A percentile compares a stretch with the other conserved stretches of the same genome.
Conservation (phyloP, 2,113 vertebrate species). For the Lepus americanus region DNA sequence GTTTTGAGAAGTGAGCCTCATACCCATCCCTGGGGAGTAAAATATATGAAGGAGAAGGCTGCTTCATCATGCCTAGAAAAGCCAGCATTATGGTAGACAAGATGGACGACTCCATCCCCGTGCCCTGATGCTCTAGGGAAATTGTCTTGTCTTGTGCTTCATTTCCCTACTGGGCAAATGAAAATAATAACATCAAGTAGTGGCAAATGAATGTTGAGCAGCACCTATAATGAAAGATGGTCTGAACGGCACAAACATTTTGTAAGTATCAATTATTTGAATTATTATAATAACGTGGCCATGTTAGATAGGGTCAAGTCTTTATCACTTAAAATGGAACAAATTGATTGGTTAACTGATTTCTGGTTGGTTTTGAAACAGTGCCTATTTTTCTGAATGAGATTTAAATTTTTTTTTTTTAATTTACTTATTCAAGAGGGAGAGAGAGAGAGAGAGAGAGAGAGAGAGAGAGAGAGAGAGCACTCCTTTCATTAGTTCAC, state of each 20-base stretch:
- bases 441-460: too few relatives aligned
- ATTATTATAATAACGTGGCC: constrained; percentile 67
- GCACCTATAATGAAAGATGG: constrained; percentile 61
- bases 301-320: constrained; percentile 30
- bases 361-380: constrained; percentile 45
- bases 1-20: not conserved
- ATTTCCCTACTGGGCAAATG: constrained; percentile 16
- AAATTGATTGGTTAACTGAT: constrained; percentile 63
- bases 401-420: too few relatives aligned
- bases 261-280: constrained; percentile 67
- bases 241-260: constrained; percentile 58
- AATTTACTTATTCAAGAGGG: too few relatives aligned
- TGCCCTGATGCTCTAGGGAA: not conserved
- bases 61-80: not conserved
- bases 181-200: constrained; percentile 13
- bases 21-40: not conserved
- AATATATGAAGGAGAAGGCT: not conserved
- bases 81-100: not conserved
- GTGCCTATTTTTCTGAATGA: constrained; percentile 13
- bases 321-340: constrained; percentile 40
- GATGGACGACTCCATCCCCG: not conserved
- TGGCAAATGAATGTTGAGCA: constrained; percentile 18
- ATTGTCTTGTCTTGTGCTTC: not conserved
- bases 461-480: too few relatives aligned
- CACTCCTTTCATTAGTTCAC: too few relatives aligned